Evolutionary conservation across 2,797 vertebrate species (phyloP).

Genomic region (Bryconaethiops microstoma): DNA sequence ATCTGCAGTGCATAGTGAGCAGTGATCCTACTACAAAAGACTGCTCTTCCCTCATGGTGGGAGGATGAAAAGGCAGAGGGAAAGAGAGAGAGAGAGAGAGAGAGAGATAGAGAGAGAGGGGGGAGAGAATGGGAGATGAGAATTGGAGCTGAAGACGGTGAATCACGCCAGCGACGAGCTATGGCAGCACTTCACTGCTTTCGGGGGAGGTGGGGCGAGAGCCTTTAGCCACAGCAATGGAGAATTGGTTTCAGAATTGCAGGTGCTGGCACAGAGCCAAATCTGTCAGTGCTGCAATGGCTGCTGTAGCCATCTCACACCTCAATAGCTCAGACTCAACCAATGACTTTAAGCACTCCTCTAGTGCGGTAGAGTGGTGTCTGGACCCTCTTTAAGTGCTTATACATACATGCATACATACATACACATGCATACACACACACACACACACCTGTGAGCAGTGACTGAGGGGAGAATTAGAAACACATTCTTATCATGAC

Average conservation of each 20-base stretch:
- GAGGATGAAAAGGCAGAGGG: constrained; percentile 38
- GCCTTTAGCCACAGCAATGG: constrained; percentile 56
- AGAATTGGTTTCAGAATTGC: constrained; percentile 30
- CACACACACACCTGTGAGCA: constrained; percentile 35
- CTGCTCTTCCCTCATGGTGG: constrained; percentile 61
- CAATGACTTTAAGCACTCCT: constrained; percentile 40
- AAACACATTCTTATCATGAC: constrained; percentile 24
- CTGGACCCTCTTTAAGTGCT: not conserved
- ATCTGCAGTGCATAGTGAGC: constrained; percentile 76
- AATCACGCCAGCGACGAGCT: constrained; percentile 43
- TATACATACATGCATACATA: not conserved
- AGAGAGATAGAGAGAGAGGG: constrained; percentile 48
- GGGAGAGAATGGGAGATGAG: constrained; percentile 40
- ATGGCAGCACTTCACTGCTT: constrained; percentile 58
- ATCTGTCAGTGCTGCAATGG: not conserved
- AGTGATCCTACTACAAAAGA: constrained; percentile 71
- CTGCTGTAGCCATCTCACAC: constrained; percentile 2
- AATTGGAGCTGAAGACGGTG: constrained; percentile 55
- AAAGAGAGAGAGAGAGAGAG: constrained; percentile 43
- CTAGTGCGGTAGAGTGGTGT: constrained; percentile 2
- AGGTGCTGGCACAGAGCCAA: constrained; percentile 37
- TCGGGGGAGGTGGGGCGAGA: constrained; percentile 68
- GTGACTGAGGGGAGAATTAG: not conserved
- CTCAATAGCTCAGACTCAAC: constrained; percentile 12
- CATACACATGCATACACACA: not conserved